Percentiles rank a stretch among this genome's conserved stretches.
Evolutionary conservation across 2,888 invertebrate species (phyloP).

Genomic region (Apamea epomidion): DNA sequence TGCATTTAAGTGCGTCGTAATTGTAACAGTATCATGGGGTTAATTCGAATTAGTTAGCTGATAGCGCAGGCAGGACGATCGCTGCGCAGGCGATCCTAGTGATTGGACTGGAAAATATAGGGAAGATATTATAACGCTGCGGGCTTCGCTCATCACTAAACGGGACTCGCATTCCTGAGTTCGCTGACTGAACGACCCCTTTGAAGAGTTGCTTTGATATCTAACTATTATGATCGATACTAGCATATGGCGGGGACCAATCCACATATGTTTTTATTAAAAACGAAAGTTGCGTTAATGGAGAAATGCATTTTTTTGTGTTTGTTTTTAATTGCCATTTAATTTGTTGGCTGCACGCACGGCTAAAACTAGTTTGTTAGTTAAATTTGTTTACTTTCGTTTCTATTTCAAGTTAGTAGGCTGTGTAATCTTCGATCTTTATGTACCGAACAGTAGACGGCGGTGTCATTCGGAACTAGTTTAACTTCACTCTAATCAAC

Average conservation of each 20-base stretch:
- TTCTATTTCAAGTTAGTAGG: conserved; percentile 51
- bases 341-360: conserved; percentile 59
- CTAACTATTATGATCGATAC: conserved; percentile 19
- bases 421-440: conserved; percentile 53
- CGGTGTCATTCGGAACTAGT: conserved; percentile 60
- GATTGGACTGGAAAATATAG: conserved; percentile 77
- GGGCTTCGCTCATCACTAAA: conserved; percentile 74
- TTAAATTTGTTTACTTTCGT: conserved; percentile 66
- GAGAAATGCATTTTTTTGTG: conserved; percentile 62
- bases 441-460: conserved; percentile 48
- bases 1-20: conserved; percentile 75
- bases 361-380: conserved; percentile 61
- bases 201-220: conserved; percentile 12
- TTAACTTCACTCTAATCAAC: conserved; percentile 66
- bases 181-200: conserved; percentile 59
- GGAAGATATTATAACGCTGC: conserved; percentile 69
- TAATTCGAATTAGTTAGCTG: conserved; percentile 81
- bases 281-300: conserved; percentile 64
- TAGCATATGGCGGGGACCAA: conserved; percentile 34
- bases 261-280: conserved; percentile 57
- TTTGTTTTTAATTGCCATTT: conserved; percentile 62
- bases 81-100: conserved; percentile 72
- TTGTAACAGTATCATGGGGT: conserved; percentile 74
- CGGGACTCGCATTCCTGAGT: conserved; percentile 79
- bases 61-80: conserved; percentile 71